Evolutionary conservation across 1,140 invertebrate genomes (phyloP).

Genomic region (Drosophila neocordata): DNA sequence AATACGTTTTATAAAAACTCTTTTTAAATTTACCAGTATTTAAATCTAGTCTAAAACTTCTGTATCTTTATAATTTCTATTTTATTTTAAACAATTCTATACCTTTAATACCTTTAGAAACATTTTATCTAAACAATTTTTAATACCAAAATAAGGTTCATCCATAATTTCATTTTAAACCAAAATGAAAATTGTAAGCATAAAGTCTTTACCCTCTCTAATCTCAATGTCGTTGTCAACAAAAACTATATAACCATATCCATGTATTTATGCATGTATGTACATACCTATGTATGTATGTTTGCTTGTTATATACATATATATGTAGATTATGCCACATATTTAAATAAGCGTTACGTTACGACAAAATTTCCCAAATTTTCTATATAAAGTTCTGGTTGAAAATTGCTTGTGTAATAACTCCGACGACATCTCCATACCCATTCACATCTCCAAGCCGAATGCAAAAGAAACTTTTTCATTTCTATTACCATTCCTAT

Average conservation of each 20-base stretch:
- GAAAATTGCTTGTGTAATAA: constrained; percentile 32
- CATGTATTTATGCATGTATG: not conserved
- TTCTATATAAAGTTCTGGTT: constrained; percentile 75
- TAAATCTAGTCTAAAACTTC: too few species aligned
- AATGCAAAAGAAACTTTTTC: constrained; percentile 45
- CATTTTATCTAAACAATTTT: too few species aligned
- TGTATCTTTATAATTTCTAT: too few species aligned
- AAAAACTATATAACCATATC: not conserved
- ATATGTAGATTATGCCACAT: constrained; percentile 28
- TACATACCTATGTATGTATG: too few species aligned
- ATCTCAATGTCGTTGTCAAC: constrained; percentile 12
- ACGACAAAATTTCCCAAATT: constrained; percentile 75
- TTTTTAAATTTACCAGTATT: too few species aligned
- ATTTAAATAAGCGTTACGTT: constrained; percentile 75
- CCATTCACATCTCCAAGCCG: constrained; percentile 19
- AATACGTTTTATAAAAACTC: too few species aligned
- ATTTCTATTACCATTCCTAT: constrained; percentile 73
- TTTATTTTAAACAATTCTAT: too few species aligned
- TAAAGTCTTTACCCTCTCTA: too few species aligned
- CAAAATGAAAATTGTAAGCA: constrained; percentile 7
- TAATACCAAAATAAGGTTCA: not conserved
- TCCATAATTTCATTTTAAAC: not conserved
- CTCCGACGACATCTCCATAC: constrained; percentile 16
- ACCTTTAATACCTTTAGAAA: too few species aligned
- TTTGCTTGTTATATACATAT: too few species aligned